Evolutionary conservation across 92 coral and sea anemone species (phyloP).

Genomic region (Plumapathes pennacea): DNA sequence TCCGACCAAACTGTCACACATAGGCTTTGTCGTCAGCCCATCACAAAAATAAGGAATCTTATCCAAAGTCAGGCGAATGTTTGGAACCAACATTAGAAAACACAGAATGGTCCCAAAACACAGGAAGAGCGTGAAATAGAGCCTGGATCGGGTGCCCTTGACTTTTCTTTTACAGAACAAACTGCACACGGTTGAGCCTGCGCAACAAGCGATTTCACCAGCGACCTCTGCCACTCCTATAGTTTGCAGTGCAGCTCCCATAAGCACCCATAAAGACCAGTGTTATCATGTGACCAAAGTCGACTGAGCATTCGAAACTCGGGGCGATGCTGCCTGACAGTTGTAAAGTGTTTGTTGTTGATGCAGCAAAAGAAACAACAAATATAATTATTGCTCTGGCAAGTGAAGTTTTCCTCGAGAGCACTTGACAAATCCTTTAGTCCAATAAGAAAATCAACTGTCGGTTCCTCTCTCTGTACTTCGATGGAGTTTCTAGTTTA

Average conservation of each 20-base stretch:
- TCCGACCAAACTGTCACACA: slow-evolving; percentile 90
- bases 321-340: no score
- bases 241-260: slow-evolving; percentile 99
- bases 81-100: slow-evolving; percentile 79
- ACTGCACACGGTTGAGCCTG: slow-evolving; percentile 93
- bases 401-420: no score
- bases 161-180: slow-evolving; percentile 76
- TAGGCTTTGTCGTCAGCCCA: slow-evolving; percentile 61
- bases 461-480: no score
- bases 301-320: no score
- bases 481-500: no score
- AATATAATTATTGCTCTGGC: no score
- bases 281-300: slow-evolving; percentile 54
- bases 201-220: slow-evolving; percentile 98
- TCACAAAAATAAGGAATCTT: slow-evolving; percentile 90
- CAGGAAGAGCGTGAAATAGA: slow-evolving; percentile 71
- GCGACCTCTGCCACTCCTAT: slow-evolving; percentile 99
- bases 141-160: slow-evolving; percentile 74
- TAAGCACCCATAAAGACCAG: slow-evolving; percentile 97
- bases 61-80: slow-evolving; percentile 70
- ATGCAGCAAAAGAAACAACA: no score
- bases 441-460: no score
- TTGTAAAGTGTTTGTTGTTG: no score
- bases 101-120: slow-evolving; percentile 67
- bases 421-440: no score